Base-by-base conservation (phyloP, 1,140 invertebrate species). In the Drosophila virilis region DNA sequence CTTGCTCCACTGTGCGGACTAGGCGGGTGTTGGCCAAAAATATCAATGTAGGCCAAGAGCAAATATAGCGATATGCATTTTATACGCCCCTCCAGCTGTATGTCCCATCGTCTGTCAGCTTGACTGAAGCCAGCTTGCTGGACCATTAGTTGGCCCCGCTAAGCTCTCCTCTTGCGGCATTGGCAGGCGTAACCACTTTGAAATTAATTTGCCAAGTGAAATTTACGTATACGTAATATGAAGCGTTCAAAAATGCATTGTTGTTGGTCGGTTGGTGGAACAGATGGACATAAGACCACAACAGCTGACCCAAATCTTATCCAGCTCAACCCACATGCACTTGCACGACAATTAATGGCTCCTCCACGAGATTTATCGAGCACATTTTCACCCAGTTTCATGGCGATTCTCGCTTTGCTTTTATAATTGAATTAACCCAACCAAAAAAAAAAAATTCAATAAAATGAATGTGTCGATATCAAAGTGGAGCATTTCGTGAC, bases 131-230 rank as follows among this genome's bases (percentile, higher is more conserved):
- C 61, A 72, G 70, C 66, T 62, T 69, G 66, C 42, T 37, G 28
- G 51, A 43, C 66, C 66, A 70, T 74, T 69, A 74, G 58, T 32
- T 68, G 6, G 12, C 22, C 50, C 2, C 48, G 2, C 4, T 28
- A 48, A 2, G n/a, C 28, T 13, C 57, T 6, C 13, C 43, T 10
- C n/a, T 7, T 50, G 22, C 8, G 52, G 35, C 15, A 38, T 35
- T 48, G 33, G 51, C 6, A 22, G 66, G 72, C 43, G 73, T 52
- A 58, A 52, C 59, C 68, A 71, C 59, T 71, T 71, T 65, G 50
- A 75, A 72, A 75, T 75, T 71, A 75, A 75, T 75, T 75, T 75
- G 68, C 73, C 73, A 38, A 65, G 73, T 45, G 73, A 65, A 75
- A 71, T 71, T 70, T 70, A 70, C 59, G 64, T 74, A 70, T 50